Conservation (phyloP, 1,140 invertebrate species). For the Drosophila simulans region DNA sequence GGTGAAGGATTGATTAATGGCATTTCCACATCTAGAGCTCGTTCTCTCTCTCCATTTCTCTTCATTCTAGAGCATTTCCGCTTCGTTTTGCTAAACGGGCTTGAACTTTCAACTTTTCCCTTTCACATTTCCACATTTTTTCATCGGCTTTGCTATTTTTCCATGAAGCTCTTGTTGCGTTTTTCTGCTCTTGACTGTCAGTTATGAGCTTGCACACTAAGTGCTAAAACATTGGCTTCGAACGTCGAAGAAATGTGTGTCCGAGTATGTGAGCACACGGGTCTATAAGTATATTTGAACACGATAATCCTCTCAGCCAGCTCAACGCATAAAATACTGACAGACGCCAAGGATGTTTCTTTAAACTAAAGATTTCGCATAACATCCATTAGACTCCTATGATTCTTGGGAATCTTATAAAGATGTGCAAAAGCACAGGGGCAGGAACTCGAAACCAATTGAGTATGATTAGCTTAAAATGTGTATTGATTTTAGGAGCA, state of each 20-base stretch:
- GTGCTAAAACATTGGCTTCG: constrained; percentile 38
- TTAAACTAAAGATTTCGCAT: constrained; percentile 10
- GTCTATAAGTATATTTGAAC: constrained; percentile 18
- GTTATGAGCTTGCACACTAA: constrained; percentile 38
- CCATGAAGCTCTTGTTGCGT: constrained; percentile 22
- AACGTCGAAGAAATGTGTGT: constrained; percentile 3
- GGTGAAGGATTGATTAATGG: constrained; percentile 71
- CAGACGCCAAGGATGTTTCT: constrained; percentile 26
- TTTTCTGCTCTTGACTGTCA: constrained; percentile 25
- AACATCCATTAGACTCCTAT: constrained; percentile 8
- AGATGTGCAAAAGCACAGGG: neutral
- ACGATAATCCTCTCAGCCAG: constrained; percentile 32
- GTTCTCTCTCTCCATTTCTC: neutral
- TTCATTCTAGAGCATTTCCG: constrained; percentile 16
- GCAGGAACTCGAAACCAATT: neutral
- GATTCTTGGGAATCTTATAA: neutral
- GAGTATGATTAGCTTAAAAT: neutral
- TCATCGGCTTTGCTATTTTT: neutral
- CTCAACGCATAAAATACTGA: constrained; percentile 6
- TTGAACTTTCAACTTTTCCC: constrained; percentile 14
- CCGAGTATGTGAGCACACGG: neutral
- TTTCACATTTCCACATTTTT: constrained; percentile 1
- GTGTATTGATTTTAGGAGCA: neutral
- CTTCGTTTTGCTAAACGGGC: constrained; percentile 15
- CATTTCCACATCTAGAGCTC: constrained; percentile 53